Evolutionary conservation across 2,113 vertebrate genomes (phyloP).

Genomic region (Lipotes vexillifer): DNA sequence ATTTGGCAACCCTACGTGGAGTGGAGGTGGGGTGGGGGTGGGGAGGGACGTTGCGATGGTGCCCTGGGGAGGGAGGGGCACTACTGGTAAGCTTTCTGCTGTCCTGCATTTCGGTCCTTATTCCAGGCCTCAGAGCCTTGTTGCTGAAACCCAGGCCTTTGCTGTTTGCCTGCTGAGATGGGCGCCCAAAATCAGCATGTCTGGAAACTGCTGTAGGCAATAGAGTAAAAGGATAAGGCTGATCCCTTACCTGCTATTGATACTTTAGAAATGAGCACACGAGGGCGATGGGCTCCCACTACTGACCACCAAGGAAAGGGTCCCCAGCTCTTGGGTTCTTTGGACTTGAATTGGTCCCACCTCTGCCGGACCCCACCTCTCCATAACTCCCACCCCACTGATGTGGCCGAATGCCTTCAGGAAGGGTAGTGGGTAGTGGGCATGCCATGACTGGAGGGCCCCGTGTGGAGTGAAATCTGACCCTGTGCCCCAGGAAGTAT

Average conservation of each 20-base stretch:
- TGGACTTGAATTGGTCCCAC: not conserved
- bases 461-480: rapidly evolving
- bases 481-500: not conserved
- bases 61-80: not conserved
- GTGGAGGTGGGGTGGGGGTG: not conserved
- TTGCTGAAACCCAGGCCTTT: not conserved
- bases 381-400: rapidly evolving
- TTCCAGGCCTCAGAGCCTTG: not conserved
- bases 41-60: not conserved
- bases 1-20: not conserved
- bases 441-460: too few relatives aligned
- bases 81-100: not conserved
- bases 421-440: not conserved
- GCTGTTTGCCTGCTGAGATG: not conserved
- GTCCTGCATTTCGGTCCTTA: rapidly evolving
- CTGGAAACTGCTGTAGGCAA: not conserved
- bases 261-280: too few relatives aligned
- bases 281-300: rapidly evolving
- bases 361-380: rapidly evolving
- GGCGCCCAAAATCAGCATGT: rapidly evolving
- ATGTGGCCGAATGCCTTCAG: not conserved
- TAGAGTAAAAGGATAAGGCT: not conserved
- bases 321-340: not conserved
- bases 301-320: not conserved
- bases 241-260: too few relatives aligned